Evolutionary conservation across 2,888 invertebrate species (phyloP).

Genomic region (Tetranychus truncatus): DNA sequence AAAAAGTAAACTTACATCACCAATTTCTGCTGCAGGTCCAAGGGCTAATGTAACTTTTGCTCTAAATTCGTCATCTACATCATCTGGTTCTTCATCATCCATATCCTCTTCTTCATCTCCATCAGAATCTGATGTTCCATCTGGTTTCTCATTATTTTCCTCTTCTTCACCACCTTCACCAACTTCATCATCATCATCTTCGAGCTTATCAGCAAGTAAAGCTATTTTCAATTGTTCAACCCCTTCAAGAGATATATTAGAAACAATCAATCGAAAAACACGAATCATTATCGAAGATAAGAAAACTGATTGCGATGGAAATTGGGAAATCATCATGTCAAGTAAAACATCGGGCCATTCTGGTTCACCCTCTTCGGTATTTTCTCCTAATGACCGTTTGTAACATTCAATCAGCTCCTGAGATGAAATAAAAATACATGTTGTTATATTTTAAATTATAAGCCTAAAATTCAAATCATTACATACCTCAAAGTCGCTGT

Average conservation of each 20-base stretch:
- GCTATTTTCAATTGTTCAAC: conserved; percentile 8
- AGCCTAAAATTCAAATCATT: no score
- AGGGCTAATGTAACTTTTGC: conserved; percentile 5
- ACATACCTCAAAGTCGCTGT: not conserved
- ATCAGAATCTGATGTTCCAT: not conserved
- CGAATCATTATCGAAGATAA: not conserved
- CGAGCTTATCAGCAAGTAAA: not conserved
- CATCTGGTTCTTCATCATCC: not conserved
- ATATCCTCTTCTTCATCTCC: not conserved
- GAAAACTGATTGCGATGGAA: not conserved
- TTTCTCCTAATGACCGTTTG: not conserved
- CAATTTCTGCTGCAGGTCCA: not conserved
- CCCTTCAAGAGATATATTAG: not conserved
- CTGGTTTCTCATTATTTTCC: not conserved
- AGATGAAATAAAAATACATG: no score
- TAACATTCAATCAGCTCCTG: not conserved
- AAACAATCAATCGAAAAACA: not conserved
- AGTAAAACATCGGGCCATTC: conserved; percentile 9
- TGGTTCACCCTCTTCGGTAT: not conserved
- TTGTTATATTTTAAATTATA: no score
- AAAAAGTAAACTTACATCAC: not conserved
- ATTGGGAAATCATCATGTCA: conserved; percentile 6
- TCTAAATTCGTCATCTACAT: conserved; percentile 6
- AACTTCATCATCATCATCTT: conserved; percentile 4
- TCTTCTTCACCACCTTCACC: not conserved